Percentiles rank a stretch among this genome's conserved stretches.
Evolutionary conservation across 2,113 vertebrate genomes (phyloP).

Genomic region (Hydropotes inermis): DNA sequence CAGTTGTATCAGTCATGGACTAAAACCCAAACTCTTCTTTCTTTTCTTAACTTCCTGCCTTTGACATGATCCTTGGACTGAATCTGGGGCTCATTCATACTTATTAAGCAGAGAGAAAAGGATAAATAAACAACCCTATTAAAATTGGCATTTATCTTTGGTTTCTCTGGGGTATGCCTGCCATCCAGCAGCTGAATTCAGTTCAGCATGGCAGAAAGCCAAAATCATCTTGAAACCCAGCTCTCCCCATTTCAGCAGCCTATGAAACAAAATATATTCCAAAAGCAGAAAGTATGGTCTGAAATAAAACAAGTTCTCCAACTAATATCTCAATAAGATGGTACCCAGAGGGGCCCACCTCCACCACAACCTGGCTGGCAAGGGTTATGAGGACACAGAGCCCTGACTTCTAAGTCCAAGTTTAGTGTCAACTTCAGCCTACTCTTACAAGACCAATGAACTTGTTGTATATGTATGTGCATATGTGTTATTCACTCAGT

Average conservation of each 20-base stretch:
- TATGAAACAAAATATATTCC: slow-evolving; percentile 20
- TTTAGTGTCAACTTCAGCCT: background rate
- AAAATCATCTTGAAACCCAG: slow-evolving; percentile 21
- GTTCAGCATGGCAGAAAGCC: background rate
- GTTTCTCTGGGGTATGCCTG: background rate
- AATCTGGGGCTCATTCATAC: slow-evolving; percentile 45
- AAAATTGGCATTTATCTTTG: slow-evolving; percentile 34
- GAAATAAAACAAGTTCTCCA: background rate
- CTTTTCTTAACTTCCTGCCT: slow-evolving; percentile 37
- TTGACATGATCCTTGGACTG: slow-evolving; percentile 28
- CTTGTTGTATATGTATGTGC: background rate
- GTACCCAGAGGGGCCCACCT: background rate
- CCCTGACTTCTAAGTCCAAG: background rate
- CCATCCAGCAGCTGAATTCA: background rate
- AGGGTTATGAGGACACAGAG: background rate
- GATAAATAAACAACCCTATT: background rate
- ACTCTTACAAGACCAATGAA: background rate
- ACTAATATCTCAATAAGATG: background rate
- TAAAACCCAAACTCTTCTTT: background rate
- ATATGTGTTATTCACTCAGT: background rate
- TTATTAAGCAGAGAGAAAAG: slow-evolving; percentile 42
- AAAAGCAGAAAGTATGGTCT: background rate
- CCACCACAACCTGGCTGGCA: background rate
- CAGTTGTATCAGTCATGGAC: background rate
- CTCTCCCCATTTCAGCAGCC: background rate